Evolutionary conservation across 2,888 invertebrate species (phyloP), one percentile per base, ranked within the genome.

Genomic region (Cinara cedri): DNA sequence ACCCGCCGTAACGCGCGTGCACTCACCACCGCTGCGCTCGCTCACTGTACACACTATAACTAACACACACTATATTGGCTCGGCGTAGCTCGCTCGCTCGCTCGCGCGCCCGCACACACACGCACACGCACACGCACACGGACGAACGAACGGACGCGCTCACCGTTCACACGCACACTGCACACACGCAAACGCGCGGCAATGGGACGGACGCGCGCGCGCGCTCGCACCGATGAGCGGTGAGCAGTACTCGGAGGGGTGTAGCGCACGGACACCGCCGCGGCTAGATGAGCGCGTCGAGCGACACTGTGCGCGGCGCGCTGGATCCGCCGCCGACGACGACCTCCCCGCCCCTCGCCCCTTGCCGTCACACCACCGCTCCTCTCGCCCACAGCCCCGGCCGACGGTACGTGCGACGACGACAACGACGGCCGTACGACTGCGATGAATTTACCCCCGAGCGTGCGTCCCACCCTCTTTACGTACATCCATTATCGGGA

Each of bases 391-490:
- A 34, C 34, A 34, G 3, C 34, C 34, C 72, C 72, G 49, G 82
- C 83, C 83, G 81, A 82, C 82, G 44, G 21, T 44, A 83, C 34
- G 34, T 6, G 82, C 83, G 83, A 83, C 83, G 83, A 83, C 81
- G 81, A n/a, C n/a, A n/a, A n/a, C n/a, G n/a, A n/a, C n/a, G n/a
- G n/a, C n/a, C n/a, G n/a, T n/a, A n/a, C n/a, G n/a, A n/a, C n/a
- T n/a, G n/a, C n/a, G n/a, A n/a, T n/a, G n/a, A 81, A 82, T 83
- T 83, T 83, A 83, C 83, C 83, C 84, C 84, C 42, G 70, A 78
- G 84, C 84, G 84, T 84, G 84, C 83, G 83, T 82, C 83, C 83
- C 82, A 49, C 81, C 26, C 54, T 62, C 57, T 72, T 57, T 66
- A 42, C 19, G 34, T 62, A 70, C 78, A 21, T 60, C 76, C 68